Percentiles rank a stretch among this genome's conserved stretches.
These are phyloP conservation scores for Morbakka virulenta DNA, from an alignment of 30 jellyfish, hydroid and myxozoan species.

Conservation along the genomic window DNA sequence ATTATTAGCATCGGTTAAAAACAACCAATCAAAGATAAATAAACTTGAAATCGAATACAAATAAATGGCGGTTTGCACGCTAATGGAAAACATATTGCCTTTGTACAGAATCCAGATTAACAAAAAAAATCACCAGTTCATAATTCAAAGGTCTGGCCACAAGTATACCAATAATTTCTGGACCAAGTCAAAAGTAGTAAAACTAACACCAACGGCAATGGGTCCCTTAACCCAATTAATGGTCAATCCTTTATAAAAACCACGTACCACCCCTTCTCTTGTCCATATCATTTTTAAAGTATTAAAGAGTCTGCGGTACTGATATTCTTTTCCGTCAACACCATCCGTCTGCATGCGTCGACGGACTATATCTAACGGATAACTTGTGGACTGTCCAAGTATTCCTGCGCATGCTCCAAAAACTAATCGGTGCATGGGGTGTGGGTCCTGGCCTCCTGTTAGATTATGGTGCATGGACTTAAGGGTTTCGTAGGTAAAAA, in stretches of 20 bases:
- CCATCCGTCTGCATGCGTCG: slow-evolving; percentile 98
- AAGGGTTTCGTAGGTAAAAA: slow-evolving; percentile 83
- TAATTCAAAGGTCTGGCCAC: slow-evolving; percentile 13
- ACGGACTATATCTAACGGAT: slow-evolving; percentile 94
- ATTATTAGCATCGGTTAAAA: too few species aligned
- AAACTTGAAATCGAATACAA: too few species aligned
- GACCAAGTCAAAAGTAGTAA: slow-evolving; percentile 71
- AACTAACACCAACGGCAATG: slow-evolving; percentile 91
- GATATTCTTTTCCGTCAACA: slow-evolving; percentile 81
- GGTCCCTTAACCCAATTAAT: slow-evolving; percentile 95
- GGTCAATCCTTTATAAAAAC: slow-evolving; percentile 87
- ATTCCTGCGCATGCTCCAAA: slow-evolving; percentile 97
- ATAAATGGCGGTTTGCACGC: too few species aligned
- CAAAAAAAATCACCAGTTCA: neutral
- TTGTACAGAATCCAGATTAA: neutral
- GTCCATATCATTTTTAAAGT: slow-evolving; percentile 51
- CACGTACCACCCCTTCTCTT: slow-evolving; percentile 77
- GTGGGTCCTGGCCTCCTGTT: slow-evolving; percentile 40
- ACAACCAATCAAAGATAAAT: too few species aligned
- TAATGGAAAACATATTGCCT: too few species aligned
- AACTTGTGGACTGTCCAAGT: slow-evolving; percentile 80
- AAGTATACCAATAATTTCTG: slow-evolving; percentile 22
- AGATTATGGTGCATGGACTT: slow-evolving; percentile 59
- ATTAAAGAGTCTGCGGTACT: slow-evolving; percentile 47
- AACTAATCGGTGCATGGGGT: slow-evolving; percentile 57